phyloP scores from a whole-genome alignment of 2,113 vertebrate genomes.

The Nothoprocta pentlandii region DNA sequence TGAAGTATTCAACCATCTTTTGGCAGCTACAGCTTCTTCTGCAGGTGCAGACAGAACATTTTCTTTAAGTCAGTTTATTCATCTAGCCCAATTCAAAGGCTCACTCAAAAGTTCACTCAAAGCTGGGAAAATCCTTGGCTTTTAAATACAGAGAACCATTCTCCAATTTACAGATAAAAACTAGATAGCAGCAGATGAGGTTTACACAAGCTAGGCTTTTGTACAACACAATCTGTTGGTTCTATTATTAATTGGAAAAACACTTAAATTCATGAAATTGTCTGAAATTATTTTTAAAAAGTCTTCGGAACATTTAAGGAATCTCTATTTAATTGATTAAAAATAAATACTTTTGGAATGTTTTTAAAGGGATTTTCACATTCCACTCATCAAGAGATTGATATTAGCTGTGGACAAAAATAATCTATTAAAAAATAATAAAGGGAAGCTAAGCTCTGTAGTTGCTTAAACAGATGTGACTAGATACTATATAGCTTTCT shows the following conservation, averaged over 20 bases:
- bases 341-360: not conserved
- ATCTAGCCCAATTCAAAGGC: slow-evolving; percentile 55
- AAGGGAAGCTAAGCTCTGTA: not conserved
- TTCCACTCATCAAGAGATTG: not conserved
- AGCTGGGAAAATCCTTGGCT: slow-evolving; percentile 46
- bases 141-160: slow-evolving; percentile 44
- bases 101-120: not conserved
- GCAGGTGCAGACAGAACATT: slow-evolving; percentile 62
- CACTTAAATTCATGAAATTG: slow-evolving; percentile 18
- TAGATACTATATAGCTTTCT: not conserved
- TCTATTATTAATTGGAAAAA: slow-evolving; percentile 14
- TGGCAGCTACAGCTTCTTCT: slow-evolving; percentile 63
- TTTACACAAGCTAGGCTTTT: slow-evolving; percentile 19
- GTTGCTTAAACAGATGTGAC: not conserved
- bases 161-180: slow-evolving; percentile 19
- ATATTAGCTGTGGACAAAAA: not conserved
- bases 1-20: slow-evolving; percentile 49
- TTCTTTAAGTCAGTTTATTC: slow-evolving; percentile 45
- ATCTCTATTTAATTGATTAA: not conserved
- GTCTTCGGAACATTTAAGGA: not conserved
- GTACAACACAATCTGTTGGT: not conserved
- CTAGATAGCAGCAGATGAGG: not conserved
- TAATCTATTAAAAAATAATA: not conserved
- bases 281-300: not conserved
- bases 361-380: not conserved